phyloP scores from a whole-genome alignment of 2,113 vertebrate species.

The Oreochromis tanganicae region DNA sequence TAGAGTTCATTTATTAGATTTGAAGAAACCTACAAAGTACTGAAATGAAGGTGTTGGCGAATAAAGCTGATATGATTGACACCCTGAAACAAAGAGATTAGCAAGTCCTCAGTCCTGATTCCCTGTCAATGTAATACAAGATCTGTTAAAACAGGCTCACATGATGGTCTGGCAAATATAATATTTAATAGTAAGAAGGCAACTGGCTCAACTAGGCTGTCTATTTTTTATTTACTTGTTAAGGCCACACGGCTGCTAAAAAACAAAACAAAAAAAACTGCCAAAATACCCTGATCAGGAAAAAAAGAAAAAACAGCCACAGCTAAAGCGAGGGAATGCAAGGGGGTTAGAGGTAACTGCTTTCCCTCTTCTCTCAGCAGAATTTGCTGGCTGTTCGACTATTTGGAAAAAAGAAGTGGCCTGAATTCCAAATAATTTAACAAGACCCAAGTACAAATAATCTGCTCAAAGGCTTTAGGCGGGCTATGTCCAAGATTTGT shows the following conservation, averaged over 20 bases:
- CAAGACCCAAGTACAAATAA: conserved; percentile 20
- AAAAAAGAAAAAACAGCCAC: neutral
- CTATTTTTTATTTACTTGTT: neutral
- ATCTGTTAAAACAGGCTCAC: conserved; percentile 12
- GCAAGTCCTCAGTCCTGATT: neutral
- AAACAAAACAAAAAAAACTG: neutral
- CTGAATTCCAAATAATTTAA: conserved; percentile 17
- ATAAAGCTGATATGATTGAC: neutral
- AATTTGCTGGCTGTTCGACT: neutral
- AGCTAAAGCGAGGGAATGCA: neutral
- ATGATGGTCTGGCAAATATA: neutral
- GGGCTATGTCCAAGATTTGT: conserved; percentile 7
- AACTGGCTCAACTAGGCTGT: conserved; percentile 33
- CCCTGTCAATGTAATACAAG: neutral
- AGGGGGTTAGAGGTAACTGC: conserved; percentile 1
- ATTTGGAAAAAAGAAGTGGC: neutral
- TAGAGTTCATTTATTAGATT: neutral
- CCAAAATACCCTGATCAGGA: conserved; percentile 26
- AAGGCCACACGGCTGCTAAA: conserved; percentile 63
- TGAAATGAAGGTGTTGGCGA: neutral
- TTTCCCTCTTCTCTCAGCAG: neutral
- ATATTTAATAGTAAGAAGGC: conserved; percentile 32
- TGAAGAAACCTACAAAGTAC: neutral
- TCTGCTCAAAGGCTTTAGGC: conserved; percentile 43
- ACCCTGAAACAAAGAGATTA: conserved; percentile 16